Evolutionary conservation across 92 coral and sea anemone species (phyloP), one percentile per base, ranked within the genome.

Genomic region (Plumapathes pennacea): DNA sequence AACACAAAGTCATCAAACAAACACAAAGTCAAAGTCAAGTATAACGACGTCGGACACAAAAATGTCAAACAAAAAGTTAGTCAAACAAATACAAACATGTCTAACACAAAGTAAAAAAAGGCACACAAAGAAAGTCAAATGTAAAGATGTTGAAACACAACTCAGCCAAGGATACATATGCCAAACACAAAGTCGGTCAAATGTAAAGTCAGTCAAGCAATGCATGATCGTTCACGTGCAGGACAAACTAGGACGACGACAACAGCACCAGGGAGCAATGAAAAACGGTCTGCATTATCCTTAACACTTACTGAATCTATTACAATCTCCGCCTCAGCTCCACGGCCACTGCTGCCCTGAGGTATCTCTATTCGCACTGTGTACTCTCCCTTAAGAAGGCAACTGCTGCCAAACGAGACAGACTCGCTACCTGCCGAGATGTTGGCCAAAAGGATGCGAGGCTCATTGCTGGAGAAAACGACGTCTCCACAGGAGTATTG

Each of bases 401-500:
- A 92, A 24, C 60, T 75, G 11, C 65, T 71, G 8, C 87, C 94
- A 77, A 76, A 88, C 24, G 57, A 51, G 33, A 43, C 66, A 42
- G 88, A 74, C 49, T 88, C 90, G 10, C 17, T 38, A 15, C 25
- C 69, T 17, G 86, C 54, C 1, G 83, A 32, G 13, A 76, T 47
- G 39, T 64, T 63, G 4, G 80, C 44, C 15, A 43, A 60, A 2
- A 83, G 72, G 11, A 66, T 54, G 27, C 41, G 51, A 1, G 70
- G 76, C 18, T 77, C 60, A 46, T 87, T 87, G 31, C 48, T 82
- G 25, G 73, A 57, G 41, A 71, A 26, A 27, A 66, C 58, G 10
- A 43, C 51, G n/a, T 62, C 86, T 51, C 88, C 71, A 47, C 98
- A 92, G 0, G 89, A 72, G 72, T 76, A 92, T n/a, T 71, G 61